A percentile compares a stretch with the other conserved stretches of the same genome.
Conservation (phyloP, 1,140 invertebrate genomes). For the Diuraphis noxia region DNA sequence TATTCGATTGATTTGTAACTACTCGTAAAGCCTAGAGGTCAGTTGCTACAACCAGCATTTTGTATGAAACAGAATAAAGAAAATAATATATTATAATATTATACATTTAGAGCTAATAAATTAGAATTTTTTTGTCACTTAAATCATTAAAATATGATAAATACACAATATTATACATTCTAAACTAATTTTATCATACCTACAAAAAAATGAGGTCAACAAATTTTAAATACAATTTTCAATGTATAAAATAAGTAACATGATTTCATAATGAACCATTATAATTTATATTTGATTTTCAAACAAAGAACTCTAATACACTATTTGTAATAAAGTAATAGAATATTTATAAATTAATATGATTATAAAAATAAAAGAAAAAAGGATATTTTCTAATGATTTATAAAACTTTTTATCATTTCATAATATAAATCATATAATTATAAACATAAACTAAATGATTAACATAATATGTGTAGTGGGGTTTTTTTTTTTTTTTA, state of each 20-base stretch:
- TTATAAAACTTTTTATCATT: not conserved
- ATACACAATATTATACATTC: not conserved
- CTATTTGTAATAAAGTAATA: not conserved
- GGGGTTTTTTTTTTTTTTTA: not conserved
- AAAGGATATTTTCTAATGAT: not conserved
- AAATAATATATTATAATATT: not conserved
- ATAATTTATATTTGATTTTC: not conserved
- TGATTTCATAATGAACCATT: not conserved
- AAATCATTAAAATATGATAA: not conserved
- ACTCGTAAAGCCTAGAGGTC: not conserved
- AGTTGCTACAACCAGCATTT: not conserved
- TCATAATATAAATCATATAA: not conserved
- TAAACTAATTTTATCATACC: not conserved
- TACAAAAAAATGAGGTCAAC: not conserved
- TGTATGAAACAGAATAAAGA: not conserved
- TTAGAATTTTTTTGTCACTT: not conserved
- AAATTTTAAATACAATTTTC: not conserved
- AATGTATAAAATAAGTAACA: not conserved
- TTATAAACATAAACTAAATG: not conserved
- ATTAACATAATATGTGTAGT: not conserved
- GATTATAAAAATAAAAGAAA: not conserved
- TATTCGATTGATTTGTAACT: not conserved
- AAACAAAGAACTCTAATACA: not conserved
- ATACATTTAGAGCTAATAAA: not conserved
- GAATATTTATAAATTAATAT: not conserved